Base-by-base conservation (phyloP, 2,888 invertebrate genomes). In the Ctena decussata region DNA sequence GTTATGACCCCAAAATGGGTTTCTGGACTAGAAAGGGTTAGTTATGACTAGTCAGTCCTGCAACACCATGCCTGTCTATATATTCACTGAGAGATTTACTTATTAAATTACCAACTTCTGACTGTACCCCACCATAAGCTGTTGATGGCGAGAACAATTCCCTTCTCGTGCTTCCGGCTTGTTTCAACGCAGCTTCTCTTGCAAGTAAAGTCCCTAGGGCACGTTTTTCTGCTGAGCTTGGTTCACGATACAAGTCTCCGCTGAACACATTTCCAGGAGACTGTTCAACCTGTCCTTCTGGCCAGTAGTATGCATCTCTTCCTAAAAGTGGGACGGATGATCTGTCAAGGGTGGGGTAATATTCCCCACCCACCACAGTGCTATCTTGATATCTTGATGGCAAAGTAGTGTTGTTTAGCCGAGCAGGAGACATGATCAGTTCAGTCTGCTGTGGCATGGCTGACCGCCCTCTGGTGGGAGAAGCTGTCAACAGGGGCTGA, bases 41-140 rank as follows among this genome's bases (percentile, higher is more conserved):
- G 2, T 27, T 27, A 2, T 27, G 5, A 15, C 15, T 57, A 57
- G 24, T 57, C 2, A 57, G 57, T 57, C 27, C 65, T 65, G 27
- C 65, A 60, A 79, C 60, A 6, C 73, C 65, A 79, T 79, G 79
- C 41, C 41, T 72, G 21, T 79, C 44, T 32, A 79, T 57, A 44
- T 79, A 79, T 37, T 79, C 79, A 30, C 73, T 79, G 11, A 79
- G 6, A 21, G 79, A 65, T 65, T 65, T 65, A 35, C 35, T 65
- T 6, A 65, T 65, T 8, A 65, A n/a, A 32, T 65, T 32, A 3
- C 12, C 35, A 11, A 65, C 65, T 18, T 65, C 65, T 35, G 65
- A 65, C 57, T 24, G 57, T 24, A 11, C 35, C 32, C 12, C 35
- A 1, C 15, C 65, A 21, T 18, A 3, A 21, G 32, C 65, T n/a